Conservation (phyloP, 2,888 invertebrate genomes). For the Pecten maximus region DNA sequence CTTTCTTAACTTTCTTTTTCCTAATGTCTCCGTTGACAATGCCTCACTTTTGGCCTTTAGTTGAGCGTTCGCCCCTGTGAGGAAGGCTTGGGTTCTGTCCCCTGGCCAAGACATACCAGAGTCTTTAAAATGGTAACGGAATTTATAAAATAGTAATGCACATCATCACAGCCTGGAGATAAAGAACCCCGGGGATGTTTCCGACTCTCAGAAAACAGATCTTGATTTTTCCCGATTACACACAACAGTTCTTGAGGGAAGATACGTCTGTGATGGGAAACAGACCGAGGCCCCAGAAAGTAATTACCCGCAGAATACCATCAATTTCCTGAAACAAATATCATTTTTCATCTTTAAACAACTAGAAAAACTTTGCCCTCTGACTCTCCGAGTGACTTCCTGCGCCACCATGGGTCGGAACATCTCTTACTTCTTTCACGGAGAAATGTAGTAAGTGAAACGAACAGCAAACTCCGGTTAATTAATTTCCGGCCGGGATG, state of each 20-base stretch:
- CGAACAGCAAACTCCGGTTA: conserved; percentile 2
- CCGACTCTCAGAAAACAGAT: neutral
- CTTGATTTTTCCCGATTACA: neutral
- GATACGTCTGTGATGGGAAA: neutral
- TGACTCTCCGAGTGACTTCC: conserved; percentile 11
- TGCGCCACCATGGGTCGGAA: neutral
- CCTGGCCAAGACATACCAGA: no score
- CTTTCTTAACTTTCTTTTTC: no score
- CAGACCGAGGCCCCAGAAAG: neutral
- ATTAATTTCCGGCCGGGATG: conserved; percentile 28
- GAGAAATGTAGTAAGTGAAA: neutral
- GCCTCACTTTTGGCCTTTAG: no score
- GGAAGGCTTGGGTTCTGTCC: no score
- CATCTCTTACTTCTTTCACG: neutral
- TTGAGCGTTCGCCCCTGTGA: no score
- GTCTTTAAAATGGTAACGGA: no score
- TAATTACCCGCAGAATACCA: neutral
- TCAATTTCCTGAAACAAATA: conserved; percentile 22
- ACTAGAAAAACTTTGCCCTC: conserved; percentile 20
- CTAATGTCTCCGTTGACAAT: no score
- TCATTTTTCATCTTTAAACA: conserved; percentile 33
- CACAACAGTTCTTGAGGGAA: neutral
- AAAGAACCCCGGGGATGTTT: neutral
- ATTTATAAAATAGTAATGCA: neutral
- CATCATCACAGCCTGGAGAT: neutral